These are phyloP conservation scores for Carterocephalus palaemon DNA, from an alignment of 2,888 invertebrate species.

Conservation along the genomic window DNA sequence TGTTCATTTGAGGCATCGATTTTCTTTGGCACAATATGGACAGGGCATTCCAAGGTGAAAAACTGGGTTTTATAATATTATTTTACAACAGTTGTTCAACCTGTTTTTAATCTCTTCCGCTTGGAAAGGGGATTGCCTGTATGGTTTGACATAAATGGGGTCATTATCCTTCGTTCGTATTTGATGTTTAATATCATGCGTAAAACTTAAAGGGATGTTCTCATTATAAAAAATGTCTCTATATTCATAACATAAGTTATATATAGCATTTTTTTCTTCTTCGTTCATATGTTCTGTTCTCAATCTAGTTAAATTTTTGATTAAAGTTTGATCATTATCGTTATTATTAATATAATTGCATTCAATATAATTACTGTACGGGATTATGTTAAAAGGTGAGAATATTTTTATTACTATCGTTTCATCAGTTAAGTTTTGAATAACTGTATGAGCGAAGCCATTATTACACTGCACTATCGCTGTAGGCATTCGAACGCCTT, in stretches of 20 bases:
- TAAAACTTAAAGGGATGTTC: constrained; percentile 11
- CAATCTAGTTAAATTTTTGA: constrained; percentile 1
- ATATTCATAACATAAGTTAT: not conserved
- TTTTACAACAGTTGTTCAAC: too few species aligned
- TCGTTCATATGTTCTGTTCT: not conserved
- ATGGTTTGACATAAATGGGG: constrained; percentile 13
- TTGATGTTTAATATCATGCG: constrained; percentile 8
- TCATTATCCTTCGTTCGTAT: constrained; percentile 8
- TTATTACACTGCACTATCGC: not conserved
- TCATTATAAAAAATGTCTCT: constrained; percentile 10
- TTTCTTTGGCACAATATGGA: constrained; percentile 32
- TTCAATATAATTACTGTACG: too few species aligned
- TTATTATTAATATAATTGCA: too few species aligned
- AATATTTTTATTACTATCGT: too few species aligned
- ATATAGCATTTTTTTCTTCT: not conserved
- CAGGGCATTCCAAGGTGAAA: constrained; percentile 29
- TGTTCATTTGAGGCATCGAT: constrained; percentile 27
- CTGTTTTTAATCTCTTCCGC: constrained; percentile 15
- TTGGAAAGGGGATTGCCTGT: constrained; percentile 9
- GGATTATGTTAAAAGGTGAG: not conserved
- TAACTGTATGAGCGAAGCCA: not conserved
- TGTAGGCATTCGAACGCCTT: not conserved
- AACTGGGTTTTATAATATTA: constrained; percentile 28
- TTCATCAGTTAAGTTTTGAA: not conserved
- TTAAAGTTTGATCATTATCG: not conserved